Evolutionary conservation across 2,797 vertebrate genomes (phyloP).

Genomic region (Helarctos malayanus): DNA sequence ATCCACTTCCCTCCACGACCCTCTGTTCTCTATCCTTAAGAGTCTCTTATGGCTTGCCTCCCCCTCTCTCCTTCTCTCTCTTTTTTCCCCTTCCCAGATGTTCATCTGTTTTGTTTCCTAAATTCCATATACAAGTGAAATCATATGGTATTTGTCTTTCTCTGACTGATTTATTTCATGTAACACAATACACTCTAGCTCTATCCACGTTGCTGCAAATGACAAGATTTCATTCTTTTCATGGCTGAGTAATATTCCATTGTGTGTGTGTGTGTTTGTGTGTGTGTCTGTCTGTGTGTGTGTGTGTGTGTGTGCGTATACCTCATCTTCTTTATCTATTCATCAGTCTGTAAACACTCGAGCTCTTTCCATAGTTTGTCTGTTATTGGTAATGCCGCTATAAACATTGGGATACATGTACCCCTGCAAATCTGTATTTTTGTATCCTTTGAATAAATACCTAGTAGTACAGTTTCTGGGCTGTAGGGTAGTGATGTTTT

Average conservation of each 20-base stretch:
- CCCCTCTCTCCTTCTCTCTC: background rate
- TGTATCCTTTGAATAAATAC: background rate
- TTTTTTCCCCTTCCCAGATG: background rate
- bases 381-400: background rate
- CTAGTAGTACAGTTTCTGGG: background rate
- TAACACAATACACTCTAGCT: no score
- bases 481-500: background rate
- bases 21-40: background rate
- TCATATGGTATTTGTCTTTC: no score
- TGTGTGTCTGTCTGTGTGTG: no score
- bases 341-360: background rate
- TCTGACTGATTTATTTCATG: no score
- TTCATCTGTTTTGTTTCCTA: no score
- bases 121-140: no score
- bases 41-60: background rate
- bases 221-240: no score
- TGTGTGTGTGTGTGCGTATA: no score
- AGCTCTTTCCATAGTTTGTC: background rate
- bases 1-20: background rate
- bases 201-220: no score
- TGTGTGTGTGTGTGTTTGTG: no score
- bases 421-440: background rate
- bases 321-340: background rate
- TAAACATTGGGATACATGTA: background rate
- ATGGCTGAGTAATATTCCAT: no score